Evolutionary conservation across 1,140 invertebrate genomes (phyloP).

Genomic region (Macrobrachium rosenbergii): DNA sequence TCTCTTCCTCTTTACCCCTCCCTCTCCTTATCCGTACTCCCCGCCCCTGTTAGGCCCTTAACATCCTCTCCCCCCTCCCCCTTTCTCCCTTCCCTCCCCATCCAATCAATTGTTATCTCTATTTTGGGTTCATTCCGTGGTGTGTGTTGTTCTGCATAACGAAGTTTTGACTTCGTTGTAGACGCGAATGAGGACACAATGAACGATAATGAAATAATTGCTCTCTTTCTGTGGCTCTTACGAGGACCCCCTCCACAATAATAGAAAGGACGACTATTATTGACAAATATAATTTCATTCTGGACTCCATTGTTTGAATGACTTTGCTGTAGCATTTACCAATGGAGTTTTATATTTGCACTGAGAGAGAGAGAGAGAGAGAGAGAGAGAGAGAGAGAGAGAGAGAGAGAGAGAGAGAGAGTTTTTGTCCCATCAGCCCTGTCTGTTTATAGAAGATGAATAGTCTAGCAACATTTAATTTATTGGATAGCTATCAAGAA

Average conservation of each 20-base stretch:
- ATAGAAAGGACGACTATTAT: constrained; percentile 1
- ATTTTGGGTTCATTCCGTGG: not conserved
- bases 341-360: too few relatives aligned
- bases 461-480: constrained; percentile 50
- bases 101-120: not conserved
- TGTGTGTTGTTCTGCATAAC: not conserved
- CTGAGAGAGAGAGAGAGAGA: too few relatives aligned
- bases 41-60: not conserved
- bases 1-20: not conserved
- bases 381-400: too few relatives aligned
- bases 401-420: too few relatives aligned
- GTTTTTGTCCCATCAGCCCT: too few relatives aligned
- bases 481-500: constrained; percentile 56
- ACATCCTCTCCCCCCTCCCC: not conserved
- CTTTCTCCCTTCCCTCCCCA: not conserved
- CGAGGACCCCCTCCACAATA: not conserved
- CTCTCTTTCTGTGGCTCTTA: not conserved
- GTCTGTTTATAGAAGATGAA: constrained; percentile 37
- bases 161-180: constrained; percentile 7
- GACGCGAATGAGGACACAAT: not conserved
- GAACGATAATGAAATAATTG: constrained; percentile 11
- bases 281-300: not conserved
- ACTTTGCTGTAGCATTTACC: too few relatives aligned
- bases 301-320: too few relatives aligned
- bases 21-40: not conserved